These are phyloP conservation scores for Aquatica leii DNA, from an alignment of 2,888 invertebrate species.

Conservation along the genomic window DNA sequence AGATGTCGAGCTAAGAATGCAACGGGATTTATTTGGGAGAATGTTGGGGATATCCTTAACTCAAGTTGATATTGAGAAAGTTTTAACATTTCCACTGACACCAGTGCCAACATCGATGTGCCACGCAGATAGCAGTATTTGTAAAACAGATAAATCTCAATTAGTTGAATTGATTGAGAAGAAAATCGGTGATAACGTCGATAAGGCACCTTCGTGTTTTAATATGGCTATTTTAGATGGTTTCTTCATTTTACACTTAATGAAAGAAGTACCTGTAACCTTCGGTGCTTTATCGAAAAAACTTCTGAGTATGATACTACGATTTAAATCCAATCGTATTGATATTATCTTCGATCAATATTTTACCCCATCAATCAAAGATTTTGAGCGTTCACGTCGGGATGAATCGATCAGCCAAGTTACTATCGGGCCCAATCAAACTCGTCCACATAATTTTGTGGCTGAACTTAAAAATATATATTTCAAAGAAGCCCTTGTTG, in stretches of 20 bases:
- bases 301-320: conserved; percentile 24
- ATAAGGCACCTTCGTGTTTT: conserved; percentile 25
- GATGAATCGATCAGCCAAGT: conserved; percentile 22
- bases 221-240: conserved; percentile 42
- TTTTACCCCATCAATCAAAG: conserved; percentile 23
- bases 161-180: not conserved
- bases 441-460: conserved; percentile 40
- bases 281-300: conserved; percentile 41
- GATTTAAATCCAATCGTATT: conserved; percentile 37
- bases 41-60: conserved; percentile 44
- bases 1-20: conserved; percentile 33
- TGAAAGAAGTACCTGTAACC: conserved; percentile 41
- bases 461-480: conserved; percentile 43
- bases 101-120: conserved; percentile 44
- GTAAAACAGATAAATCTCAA: not conserved
- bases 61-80: conserved; percentile 35
- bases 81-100: conserved; percentile 37
- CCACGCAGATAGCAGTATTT: conserved; percentile 42
- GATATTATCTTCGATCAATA: conserved; percentile 44
- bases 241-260: conserved; percentile 43
- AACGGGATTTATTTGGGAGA: conserved; percentile 43
- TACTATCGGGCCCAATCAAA: conserved; percentile 47
- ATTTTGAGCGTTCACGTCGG: conserved; percentile 37
- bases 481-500: conserved; percentile 46
- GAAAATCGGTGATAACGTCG: not conserved